A percentile compares a stretch with the other conserved stretches of the same genome.
These are phyloP conservation scores for Diadegma fenestrale DNA, from an alignment of 2,888 invertebrate genomes.

Conservation along the genomic window DNA sequence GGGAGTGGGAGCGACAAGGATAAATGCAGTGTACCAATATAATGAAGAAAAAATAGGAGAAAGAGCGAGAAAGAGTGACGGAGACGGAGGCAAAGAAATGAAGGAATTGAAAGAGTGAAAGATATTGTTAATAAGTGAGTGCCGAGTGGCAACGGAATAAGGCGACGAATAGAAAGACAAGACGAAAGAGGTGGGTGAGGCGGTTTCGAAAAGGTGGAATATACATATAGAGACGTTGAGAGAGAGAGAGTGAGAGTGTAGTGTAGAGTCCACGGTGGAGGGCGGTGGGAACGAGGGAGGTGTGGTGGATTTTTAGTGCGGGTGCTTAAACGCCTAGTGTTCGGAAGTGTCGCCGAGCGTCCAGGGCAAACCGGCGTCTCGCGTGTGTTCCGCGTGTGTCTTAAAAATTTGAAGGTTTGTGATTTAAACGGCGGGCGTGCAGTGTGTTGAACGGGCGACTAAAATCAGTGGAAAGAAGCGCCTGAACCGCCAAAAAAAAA, in stretches of 20 bases:
- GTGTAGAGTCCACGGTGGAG: slow-evolving; percentile 50
- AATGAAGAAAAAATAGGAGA: slow-evolving; percentile 34
- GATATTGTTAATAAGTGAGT: slow-evolving; percentile 51
- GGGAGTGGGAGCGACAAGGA: slow-evolving; percentile 44
- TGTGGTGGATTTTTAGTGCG: slow-evolving; percentile 61
- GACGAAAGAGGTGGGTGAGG: slow-evolving; percentile 61
- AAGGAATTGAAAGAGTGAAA: slow-evolving; percentile 31
- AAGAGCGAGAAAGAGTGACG: neutral
- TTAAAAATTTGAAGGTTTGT: slow-evolving; percentile 18
- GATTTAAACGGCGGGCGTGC: slow-evolving; percentile 6
- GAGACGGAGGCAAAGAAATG: slow-evolving; percentile 15
- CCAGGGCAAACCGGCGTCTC: slow-evolving; percentile 69
- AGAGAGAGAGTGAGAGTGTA: slow-evolving; percentile 57
- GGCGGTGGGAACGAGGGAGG: slow-evolving; percentile 38
- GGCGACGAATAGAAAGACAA: slow-evolving; percentile 48
- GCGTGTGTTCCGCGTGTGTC: slow-evolving; percentile 56
- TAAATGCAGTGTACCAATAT: slow-evolving; percentile 1
- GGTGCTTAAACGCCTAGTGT: slow-evolving; percentile 66
- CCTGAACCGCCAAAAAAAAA: slow-evolving; percentile 43
- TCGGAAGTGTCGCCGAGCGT: slow-evolving; percentile 64
- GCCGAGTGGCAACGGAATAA: slow-evolving; percentile 39
- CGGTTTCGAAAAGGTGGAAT: slow-evolving; percentile 59
- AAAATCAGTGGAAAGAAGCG: slow-evolving; percentile 16
- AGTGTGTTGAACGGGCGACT: slow-evolving; percentile 17
- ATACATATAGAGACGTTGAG: slow-evolving; percentile 16